Evolutionary conservation across 30 jellyfish, hydroid and myxozoan genomes (phyloP).

Genomic region (Calvadosia cruxmelitensis): DNA sequence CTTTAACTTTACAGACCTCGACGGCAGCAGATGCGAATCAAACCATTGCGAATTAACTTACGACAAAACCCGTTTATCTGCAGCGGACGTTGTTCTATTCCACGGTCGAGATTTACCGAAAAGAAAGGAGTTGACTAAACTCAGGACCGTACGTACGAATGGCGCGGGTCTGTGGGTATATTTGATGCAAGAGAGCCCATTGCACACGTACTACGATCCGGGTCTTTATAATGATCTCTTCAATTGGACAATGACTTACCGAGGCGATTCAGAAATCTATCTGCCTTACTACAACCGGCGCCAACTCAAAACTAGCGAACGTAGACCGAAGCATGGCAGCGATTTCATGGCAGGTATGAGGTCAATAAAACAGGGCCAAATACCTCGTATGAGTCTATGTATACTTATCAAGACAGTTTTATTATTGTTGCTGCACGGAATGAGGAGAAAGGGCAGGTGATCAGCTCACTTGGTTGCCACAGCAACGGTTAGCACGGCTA

Average conservation of each 20-base stretch:
- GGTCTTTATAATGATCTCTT: conserved; percentile 25
- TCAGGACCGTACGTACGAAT: conserved; percentile 12
- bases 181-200: conserved; percentile 84
- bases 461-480: no score
- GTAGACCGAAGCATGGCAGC: no score
- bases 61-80: conserved; percentile 16
- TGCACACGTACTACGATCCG: conserved; percentile 9
- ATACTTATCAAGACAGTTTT: no score
- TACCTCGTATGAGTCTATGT: no score
- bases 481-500: no score
- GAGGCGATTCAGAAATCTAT: conserved; percentile 60
- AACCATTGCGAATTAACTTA: conserved; percentile 54
- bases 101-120: conserved; percentile 76
- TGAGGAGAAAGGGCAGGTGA: no score
- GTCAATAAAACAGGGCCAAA: no score
- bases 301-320: background rate
- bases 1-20: conserved; percentile 55
- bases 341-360: no score
- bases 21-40: conserved; percentile 39
- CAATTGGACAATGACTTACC: conserved; percentile 71
- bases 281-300: conserved; percentile 28
- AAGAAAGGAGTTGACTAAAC: conserved; percentile 7
- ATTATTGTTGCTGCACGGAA: no score
- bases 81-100: conserved; percentile 62
- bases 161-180: conserved; percentile 50